These are phyloP conservation scores for Mormyrus iriodes DNA, from an alignment of 2,113 vertebrate species.

Conservation along the genomic window DNA sequence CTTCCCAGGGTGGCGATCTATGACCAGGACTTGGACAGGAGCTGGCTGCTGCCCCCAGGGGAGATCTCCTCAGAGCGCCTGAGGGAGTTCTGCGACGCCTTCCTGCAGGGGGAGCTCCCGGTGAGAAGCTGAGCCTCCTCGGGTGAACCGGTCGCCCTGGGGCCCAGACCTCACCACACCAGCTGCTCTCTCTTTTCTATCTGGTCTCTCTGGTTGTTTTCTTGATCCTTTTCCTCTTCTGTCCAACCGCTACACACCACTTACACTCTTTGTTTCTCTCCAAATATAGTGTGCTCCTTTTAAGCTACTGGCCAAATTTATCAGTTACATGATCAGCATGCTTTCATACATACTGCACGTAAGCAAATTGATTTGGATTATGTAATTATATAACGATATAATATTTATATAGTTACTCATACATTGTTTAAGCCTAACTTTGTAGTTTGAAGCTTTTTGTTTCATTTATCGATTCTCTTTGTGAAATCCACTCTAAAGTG, in stretches of 20 bases:
- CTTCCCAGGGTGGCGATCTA: constrained; percentile 80
- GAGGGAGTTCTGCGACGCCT: constrained; percentile 69
- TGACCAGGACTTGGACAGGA: constrained; percentile 60
- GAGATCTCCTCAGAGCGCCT: constrained; percentile 63
- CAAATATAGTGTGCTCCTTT: not conserved
- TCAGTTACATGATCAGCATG: not conserved
- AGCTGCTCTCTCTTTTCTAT: not conserved
- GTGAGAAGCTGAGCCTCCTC: constrained; percentile 35
- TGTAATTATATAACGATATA: not conserved
- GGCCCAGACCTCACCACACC: not conserved
- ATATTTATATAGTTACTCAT: not conserved
- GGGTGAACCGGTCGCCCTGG: not conserved
- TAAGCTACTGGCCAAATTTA: not conserved
- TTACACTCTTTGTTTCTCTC: not conserved
- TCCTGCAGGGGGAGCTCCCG: constrained; percentile 64
- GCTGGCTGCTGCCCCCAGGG: constrained; percentile 60
- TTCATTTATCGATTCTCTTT: not conserved
- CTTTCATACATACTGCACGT: not conserved
- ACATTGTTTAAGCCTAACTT: not conserved
- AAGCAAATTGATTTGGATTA: not conserved
- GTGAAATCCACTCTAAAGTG: not conserved
- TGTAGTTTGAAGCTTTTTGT: not conserved
- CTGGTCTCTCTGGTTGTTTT: not conserved
- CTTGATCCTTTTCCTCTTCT: not conserved
- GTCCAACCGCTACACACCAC: not conserved